Percentiles rank a stretch among this genome's conserved stretches.
Evolutionary conservation across 2,113 vertebrate genomes (phyloP).

Genomic region (Dipodomys stephensi): DNA sequence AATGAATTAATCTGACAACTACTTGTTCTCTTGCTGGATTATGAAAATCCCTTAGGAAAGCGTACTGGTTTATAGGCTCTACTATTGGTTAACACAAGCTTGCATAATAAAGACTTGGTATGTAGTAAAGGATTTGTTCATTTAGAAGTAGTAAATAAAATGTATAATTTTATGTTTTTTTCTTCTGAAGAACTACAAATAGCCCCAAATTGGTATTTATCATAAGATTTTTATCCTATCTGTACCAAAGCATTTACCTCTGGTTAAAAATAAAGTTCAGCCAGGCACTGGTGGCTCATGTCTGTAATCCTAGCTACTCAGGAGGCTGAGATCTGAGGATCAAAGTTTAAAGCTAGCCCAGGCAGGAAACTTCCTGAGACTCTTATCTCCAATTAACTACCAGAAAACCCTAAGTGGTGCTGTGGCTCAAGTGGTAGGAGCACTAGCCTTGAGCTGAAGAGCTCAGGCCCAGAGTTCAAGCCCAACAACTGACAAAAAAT

Average conservation of each 20-base stretch:
- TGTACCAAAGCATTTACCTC: neutral
- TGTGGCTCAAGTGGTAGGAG: too few species aligned
- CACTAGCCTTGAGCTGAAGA: too few species aligned
- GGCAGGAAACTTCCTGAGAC: too few species aligned
- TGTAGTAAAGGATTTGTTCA: neutral
- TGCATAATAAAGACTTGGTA: neutral
- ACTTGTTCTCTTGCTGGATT: neutral
- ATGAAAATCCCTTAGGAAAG: neutral
- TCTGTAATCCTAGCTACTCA: too few species aligned
- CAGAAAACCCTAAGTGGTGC: too few species aligned
- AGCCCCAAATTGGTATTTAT: neutral
- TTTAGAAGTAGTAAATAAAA: neutral
- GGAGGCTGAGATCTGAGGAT: too few species aligned
- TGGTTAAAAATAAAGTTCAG: neutral
- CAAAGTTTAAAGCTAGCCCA: too few species aligned
- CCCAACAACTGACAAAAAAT: neutral
- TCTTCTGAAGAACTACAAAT: neutral
- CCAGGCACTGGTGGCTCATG: too few species aligned
- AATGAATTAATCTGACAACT: neutral
- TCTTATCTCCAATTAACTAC: too few species aligned
- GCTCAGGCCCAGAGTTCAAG: too few species aligned
- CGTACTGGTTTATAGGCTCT: neutral
- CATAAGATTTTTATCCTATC: neutral
- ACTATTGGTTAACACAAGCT: neutral
- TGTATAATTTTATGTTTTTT: neutral